Conservation (phyloP, 1,140 invertebrate species). For the Drosophila ogumai region DNA sequence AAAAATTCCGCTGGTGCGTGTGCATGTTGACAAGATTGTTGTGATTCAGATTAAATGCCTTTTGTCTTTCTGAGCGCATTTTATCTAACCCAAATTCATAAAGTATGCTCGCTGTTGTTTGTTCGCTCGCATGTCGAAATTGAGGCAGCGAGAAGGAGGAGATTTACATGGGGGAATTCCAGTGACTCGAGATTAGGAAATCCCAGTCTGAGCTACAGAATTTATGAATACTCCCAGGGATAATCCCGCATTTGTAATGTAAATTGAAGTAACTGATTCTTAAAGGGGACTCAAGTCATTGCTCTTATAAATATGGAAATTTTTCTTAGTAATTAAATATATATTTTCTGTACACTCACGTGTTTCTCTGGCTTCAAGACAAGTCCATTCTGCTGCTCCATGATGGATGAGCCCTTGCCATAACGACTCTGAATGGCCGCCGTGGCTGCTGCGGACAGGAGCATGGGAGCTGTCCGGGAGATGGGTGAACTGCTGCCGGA, state of each 20-base stretch:
- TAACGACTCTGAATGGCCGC: slow-evolving; percentile 75
- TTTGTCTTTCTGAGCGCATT: slow-evolving; percentile 65
- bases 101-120: slow-evolving; percentile 59
- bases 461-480: slow-evolving; percentile 70
- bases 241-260: slow-evolving; percentile 5
- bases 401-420: slow-evolving; percentile 51
- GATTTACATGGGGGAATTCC: slow-evolving; percentile 54
- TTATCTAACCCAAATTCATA: slow-evolving; percentile 76
- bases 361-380: slow-evolving; percentile 84
- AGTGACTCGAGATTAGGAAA: slow-evolving; percentile 69
- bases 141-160: slow-evolving; percentile 16
- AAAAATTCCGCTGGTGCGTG: slow-evolving; percentile 16
- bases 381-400: slow-evolving; percentile 66
- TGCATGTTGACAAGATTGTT: slow-evolving; percentile 78
- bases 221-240: slow-evolving; percentile 30
- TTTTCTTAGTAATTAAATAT: slow-evolving; percentile 7
- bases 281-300: background rate
- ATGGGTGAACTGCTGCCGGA: slow-evolving; percentile 63
- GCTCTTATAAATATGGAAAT: background rate
- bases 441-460: slow-evolving; percentile 74
- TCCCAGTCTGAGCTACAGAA: slow-evolving; percentile 37
- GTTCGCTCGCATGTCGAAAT: slow-evolving; percentile 54
- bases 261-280: slow-evolving; percentile 4
- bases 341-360: slow-evolving; percentile 66
- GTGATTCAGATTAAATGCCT: slow-evolving; percentile 76